phyloP scores from a whole-genome alignment of 2,797 vertebrate species.

The Phoxinus dragarum region DNA sequence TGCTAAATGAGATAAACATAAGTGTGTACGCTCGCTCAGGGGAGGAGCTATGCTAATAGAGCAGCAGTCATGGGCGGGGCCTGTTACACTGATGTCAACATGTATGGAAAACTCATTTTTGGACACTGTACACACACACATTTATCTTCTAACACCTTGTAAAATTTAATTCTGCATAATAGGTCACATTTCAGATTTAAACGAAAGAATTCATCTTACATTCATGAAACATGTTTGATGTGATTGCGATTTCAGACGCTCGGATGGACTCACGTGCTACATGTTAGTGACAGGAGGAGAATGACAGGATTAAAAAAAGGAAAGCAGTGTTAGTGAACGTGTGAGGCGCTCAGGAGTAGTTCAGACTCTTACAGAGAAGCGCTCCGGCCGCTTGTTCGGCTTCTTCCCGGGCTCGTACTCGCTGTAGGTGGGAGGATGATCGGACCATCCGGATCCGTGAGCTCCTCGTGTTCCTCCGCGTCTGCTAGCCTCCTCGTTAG shows the following conservation, averaged over 20 bases:
- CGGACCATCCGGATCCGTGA: constrained; percentile 70
- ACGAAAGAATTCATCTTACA: not conserved
- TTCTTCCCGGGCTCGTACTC: constrained; percentile 80
- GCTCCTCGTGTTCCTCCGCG: constrained; percentile 48
- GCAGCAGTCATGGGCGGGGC: not conserved
- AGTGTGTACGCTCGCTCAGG: not conserved
- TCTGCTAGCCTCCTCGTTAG: constrained; percentile 77
- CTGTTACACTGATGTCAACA: not conserved
- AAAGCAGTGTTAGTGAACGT: not conserved
- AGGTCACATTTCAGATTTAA: not conserved
- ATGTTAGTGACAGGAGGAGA: not conserved
- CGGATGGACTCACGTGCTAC: not conserved
- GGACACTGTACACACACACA: not conserved
- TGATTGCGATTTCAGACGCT: not conserved
- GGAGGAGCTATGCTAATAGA: not conserved
- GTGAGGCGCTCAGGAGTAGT: not conserved
- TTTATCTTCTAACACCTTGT: not conserved
- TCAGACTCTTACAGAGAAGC: constrained; percentile 83
- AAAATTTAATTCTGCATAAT: not conserved
- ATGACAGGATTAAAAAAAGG: not conserved
- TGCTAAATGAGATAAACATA: too few species aligned
- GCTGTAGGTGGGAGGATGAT: constrained; percentile 89
- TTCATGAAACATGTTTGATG: too few species aligned
- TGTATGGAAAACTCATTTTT: not conserved
- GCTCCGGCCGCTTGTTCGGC: constrained; percentile 71